phyloP scores from a whole-genome alignment of 2,888 invertebrate genomes.

The Magallana nippona region DNA sequence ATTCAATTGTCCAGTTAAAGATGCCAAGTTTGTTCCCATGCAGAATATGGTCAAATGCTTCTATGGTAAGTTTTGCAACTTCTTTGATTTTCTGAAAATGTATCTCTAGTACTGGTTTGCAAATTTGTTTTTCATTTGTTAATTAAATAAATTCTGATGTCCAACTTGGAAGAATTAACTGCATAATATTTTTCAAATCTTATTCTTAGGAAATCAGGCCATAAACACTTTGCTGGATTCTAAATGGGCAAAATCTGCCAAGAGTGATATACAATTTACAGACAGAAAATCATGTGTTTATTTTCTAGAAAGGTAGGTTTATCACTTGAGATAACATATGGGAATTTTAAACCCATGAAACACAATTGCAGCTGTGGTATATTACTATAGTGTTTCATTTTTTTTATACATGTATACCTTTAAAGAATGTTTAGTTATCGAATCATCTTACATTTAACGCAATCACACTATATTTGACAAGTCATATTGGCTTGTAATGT shows the following conservation, averaged over 20 bases:
- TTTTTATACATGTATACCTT: no score
- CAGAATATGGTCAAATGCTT: constrained; percentile 93
- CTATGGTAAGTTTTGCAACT: constrained; percentile 84
- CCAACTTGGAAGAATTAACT: no score
- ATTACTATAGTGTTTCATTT: no score
- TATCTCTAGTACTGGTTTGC: background rate
- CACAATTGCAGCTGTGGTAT: no score
- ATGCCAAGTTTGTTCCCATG: constrained; percentile 96
- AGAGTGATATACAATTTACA: constrained; percentile 84
- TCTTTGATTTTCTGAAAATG: background rate
- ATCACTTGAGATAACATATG: background rate
- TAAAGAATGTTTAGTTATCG: no score
- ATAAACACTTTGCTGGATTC: constrained; percentile 95
- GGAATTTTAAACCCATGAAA: no score
- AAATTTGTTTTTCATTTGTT: background rate
- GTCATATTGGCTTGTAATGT: no score
- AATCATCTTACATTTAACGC: no score
- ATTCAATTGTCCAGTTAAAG: constrained; percentile 95
- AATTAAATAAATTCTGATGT: no score
- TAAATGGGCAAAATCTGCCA: constrained; percentile 90
- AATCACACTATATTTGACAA: no score
- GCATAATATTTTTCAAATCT: no score
- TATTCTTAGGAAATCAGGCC: constrained; percentile 85
- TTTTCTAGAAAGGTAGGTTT: constrained; percentile 59
- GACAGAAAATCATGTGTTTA: constrained; percentile 86